Evolutionary conservation across 2,888 invertebrate species (phyloP), one percentile per base, ranked within the genome.

Genomic region (Labia minor): DNA sequence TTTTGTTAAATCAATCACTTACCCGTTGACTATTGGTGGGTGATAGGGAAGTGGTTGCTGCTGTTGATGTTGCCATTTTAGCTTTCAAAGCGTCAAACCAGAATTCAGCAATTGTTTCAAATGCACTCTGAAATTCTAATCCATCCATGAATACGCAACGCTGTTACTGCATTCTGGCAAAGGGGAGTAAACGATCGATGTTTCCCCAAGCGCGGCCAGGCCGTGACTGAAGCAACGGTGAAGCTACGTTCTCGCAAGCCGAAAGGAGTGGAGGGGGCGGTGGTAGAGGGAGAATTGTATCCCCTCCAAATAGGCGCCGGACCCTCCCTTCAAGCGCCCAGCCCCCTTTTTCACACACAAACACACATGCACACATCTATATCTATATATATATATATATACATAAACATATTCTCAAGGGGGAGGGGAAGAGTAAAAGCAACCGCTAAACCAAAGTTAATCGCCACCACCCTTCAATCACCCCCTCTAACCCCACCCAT

Each of bases 91-190:
- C 94, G 72, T 94, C 94, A 74, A 94, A 93, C 95, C 95, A 95
- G 74, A 95, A 95, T 83, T 95, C 95, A 72, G 95, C 95, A 80
- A 95, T 95, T 74, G 95, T 95, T 84, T 95, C 95, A 95, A 95
- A 94, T 74, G 95, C 95, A 86, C 94, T 94, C 85, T 94, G 93
- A 86, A 95, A 94, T 90, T 95, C 95, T 95, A 95, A 95, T 78
- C 68, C 70, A 65, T 16, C 65, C 62, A 64, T 69, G 67, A 61
- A 21, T 49, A 21, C 37, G 18, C 4, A 8, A 4, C 16, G 21
- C n/a, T 14, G 18, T 37, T 19, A 21, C 11, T 26, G 33, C 11
- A 16, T n/a, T 3, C 3, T 49, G 16, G 4, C n/a, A 10, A 3
- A 14, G 49, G 14, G 64, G 10, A 19, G 65, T 10, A 61, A 21